Base-by-base conservation (phyloP, 2,797 vertebrate genomes). In the Sebastiscus albofasciatus region DNA sequence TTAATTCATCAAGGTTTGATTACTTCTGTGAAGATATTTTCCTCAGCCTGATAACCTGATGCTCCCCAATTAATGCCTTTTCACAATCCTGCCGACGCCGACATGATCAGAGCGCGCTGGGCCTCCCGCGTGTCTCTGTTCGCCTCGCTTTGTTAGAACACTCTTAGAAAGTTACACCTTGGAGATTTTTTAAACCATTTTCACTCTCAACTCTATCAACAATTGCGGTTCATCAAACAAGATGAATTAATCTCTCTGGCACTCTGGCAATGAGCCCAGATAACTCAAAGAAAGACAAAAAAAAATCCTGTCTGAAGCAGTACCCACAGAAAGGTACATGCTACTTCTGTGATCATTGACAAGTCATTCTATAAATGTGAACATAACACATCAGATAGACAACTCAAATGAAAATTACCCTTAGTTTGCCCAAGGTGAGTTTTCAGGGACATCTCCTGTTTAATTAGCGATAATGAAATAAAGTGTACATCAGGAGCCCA, bases 1-100 rank as follows among this genome's bases (percentile, higher is more conserved):
- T 95, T 94, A 93, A 96, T 95, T 96, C 94, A 96, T 95, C 95
- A 95, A 94, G 94, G 94, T 94, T 96, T 96, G 95, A 97, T 97
- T 97, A 96, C 95, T 96, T 96, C 88, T 94, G 86, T 91, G 91
- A 90, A 95, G 93, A 95, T 95, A 94, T 93, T 84, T 90, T 83
- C 89, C 89, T 82, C 85, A 56, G 86, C 87, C 85, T 55, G 92
- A 95, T 96, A 95, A 96, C 91, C 94, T 87, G 82, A 91, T 87
- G 92, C 93, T 93, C 92, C 76, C 86, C 88, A 95, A 95, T 95
- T 94, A 95, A 94, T 89, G 90, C 84, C 89, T 91, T 93, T 92
- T 85, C 83, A 86, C 89, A 93, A 93, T 93, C 89, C 90, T 89
- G 93, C 90, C 79, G 79, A 92, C 87, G 87, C 84, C 65, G 65